phyloP scores from a whole-genome alignment of 2,888 invertebrate species.

The Deilephila elpenor region DNA sequence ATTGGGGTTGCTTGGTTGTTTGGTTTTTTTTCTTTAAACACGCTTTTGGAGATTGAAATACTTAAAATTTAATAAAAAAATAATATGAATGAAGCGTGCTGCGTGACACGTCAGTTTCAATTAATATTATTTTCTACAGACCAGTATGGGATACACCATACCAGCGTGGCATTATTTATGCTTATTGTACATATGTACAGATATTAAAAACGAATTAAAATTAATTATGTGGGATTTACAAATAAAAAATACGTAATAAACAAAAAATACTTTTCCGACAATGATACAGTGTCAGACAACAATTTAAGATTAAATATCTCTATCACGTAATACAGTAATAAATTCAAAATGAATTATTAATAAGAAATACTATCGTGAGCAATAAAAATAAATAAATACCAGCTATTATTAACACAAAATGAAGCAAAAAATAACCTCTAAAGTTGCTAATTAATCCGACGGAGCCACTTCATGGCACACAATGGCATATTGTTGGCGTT shows the following conservation, averaged over 20 bases:
- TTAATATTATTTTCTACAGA: no score
- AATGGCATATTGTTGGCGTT: constrained; percentile 56
- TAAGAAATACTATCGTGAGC: constrained; percentile 4
- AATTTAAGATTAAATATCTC: neutral
- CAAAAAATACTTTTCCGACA: neutral
- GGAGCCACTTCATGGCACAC: constrained; percentile 48
- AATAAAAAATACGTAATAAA: neutral
- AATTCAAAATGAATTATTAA: constrained; percentile 24
- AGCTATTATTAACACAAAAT: constrained; percentile 22
- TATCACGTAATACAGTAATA: constrained; percentile 3
- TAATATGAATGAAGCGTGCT: no score
- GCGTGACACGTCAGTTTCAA: no score
- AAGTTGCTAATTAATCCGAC: constrained; percentile 48
- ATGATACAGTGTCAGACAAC: neutral
- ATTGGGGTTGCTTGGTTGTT: no score
- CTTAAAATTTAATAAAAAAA: no score
- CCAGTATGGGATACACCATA: no score
- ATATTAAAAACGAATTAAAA: no score
- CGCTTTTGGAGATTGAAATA: no score
- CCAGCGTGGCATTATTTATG: no score
- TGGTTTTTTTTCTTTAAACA: no score
- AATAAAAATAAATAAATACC: constrained; percentile 16
- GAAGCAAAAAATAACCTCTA: constrained; percentile 42
- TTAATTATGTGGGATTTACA: no score
- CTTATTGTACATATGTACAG: no score